These are phyloP conservation scores for Drosophila hydei DNA, from an alignment of 1,140 invertebrate species.

Conservation along the genomic window DNA sequence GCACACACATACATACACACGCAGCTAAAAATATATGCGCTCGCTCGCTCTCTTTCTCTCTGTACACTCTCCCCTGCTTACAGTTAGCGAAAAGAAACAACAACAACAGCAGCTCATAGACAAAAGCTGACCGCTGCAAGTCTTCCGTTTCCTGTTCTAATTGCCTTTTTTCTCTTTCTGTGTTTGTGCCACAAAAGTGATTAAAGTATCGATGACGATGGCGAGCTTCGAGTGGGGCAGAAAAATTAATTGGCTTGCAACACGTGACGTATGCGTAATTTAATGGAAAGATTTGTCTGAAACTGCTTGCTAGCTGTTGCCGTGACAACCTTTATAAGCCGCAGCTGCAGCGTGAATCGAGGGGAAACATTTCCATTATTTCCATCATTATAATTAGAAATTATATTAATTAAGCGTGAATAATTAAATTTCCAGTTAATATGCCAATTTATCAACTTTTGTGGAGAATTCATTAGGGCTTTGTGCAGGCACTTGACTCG, in stretches of 20 bases:
- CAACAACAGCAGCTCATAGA: neutral
- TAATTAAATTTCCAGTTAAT: conserved; percentile 15
- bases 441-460: neutral
- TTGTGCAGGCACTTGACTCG: neutral
- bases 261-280: conserved; percentile 77
- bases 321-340: conserved; percentile 3
- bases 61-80: conserved; percentile 8
- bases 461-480: neutral
- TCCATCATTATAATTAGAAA: conserved; percentile 3
- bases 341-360: neutral
- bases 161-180: conserved; percentile 5
- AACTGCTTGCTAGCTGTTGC: neutral
- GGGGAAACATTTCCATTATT: neutral
- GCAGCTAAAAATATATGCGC: conserved; percentile 9
- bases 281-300: conserved; percentile 14
- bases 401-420: conserved; percentile 16
- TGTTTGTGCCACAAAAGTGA: conserved; percentile 19
- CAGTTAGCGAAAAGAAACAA: conserved; percentile 18
- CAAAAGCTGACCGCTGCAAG: neutral
- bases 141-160: conserved; percentile 36
- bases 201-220: conserved; percentile 47
- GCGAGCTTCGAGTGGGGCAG: conserved; percentile 22
- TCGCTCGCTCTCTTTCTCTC: conserved; percentile 6
- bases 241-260: conserved; percentile 63
- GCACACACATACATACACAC: conserved; percentile 24